Percentiles rank a stretch among this genome's conserved stretches.
Conservation (phyloP, 2,888 invertebrate genomes). For the Eumacrocentrus americanus region DNA sequence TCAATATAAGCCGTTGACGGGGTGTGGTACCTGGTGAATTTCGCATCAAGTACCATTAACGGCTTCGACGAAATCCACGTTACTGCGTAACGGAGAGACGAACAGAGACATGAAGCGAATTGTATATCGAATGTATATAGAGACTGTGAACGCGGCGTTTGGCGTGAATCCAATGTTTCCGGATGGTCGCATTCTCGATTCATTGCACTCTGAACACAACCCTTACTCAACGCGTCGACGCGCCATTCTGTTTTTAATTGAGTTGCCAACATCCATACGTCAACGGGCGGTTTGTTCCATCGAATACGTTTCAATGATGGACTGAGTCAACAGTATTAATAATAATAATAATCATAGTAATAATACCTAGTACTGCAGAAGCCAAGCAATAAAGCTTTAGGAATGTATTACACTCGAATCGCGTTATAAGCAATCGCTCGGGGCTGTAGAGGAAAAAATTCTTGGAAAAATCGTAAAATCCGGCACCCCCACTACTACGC, state of each 20-base stretch:
- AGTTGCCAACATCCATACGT: constrained; percentile 31
- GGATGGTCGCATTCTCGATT: constrained; percentile 45
- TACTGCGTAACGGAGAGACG: constrained; percentile 35
- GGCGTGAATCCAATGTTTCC: constrained; percentile 50
- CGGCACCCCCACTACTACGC: too few relatives aligned
- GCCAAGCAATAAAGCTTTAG: too few relatives aligned
- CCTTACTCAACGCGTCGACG: constrained; percentile 31
- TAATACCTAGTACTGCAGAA: too few relatives aligned
- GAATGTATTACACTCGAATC: too few relatives aligned
- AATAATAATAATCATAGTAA: too few relatives aligned
- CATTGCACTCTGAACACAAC: constrained; percentile 41
- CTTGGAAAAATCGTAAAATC: too few relatives aligned
- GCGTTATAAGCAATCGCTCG: too few relatives aligned
- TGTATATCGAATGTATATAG: background rate
- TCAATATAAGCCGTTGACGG: constrained; percentile 31
- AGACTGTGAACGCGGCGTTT: constrained; percentile 28
- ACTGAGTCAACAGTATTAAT: too few relatives aligned
- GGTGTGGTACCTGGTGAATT: constrained; percentile 37
- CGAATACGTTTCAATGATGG: too few relatives aligned
- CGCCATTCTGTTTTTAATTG: constrained; percentile 37
- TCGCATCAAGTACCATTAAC: constrained; percentile 46
- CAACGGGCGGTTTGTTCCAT: too few relatives aligned
- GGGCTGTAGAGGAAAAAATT: too few relatives aligned
- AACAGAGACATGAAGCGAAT: constrained; percentile 14
- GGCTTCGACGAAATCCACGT: constrained; percentile 43